Percentiles rank a stretch among this genome's conserved stretches.
Conservation (phyloP, 1,140 invertebrate genomes). For the Phymorhynchus buccinoides region DNA sequence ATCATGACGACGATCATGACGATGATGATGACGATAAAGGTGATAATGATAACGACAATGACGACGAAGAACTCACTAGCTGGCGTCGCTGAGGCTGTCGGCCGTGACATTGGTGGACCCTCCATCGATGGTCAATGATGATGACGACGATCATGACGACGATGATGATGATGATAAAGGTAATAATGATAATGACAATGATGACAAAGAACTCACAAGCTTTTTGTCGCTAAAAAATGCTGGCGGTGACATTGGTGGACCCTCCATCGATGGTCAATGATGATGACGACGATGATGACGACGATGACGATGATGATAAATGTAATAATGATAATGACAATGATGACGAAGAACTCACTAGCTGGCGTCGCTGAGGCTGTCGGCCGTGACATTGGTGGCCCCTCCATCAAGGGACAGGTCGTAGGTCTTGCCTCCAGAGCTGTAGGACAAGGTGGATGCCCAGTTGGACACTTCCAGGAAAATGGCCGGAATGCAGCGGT, state of each 20-base stretch:
- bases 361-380: slow-evolving; percentile 54
- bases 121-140: too few relatives aligned
- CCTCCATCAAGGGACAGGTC: slow-evolving; percentile 31
- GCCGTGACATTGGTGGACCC: slow-evolving; percentile 60
- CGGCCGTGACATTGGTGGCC: slow-evolving; percentile 55
- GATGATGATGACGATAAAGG: slow-evolving; percentile 10
- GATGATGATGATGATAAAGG: slow-evolving; percentile 18
- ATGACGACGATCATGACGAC: too few relatives aligned
- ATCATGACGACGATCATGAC: not conserved
- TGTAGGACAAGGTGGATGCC: slow-evolving; percentile 48
- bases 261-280: slow-evolving; percentile 37
- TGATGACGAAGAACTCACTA: slow-evolving; percentile 57
- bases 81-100: too few relatives aligned
- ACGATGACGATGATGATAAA: too few relatives aligned
- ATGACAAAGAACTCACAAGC: too few relatives aligned
- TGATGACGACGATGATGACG: too few relatives aligned
- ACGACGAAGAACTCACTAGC: too few relatives aligned
- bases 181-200: too few relatives aligned
- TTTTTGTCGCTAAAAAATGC: too few relatives aligned
- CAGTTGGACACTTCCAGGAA: slow-evolving; percentile 56
- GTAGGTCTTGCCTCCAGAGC: slow-evolving; percentile 32
- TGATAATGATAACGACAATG: too few relatives aligned
- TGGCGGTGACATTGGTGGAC: slow-evolving; percentile 55
- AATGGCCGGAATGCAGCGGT: slow-evolving; percentile 75
- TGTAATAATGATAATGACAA: too few relatives aligned